A percentile compares a stretch with the other conserved stretches of the same genome.
Conservation (phyloP, 2,888 invertebrate species). For the Miltochrista miniata region DNA sequence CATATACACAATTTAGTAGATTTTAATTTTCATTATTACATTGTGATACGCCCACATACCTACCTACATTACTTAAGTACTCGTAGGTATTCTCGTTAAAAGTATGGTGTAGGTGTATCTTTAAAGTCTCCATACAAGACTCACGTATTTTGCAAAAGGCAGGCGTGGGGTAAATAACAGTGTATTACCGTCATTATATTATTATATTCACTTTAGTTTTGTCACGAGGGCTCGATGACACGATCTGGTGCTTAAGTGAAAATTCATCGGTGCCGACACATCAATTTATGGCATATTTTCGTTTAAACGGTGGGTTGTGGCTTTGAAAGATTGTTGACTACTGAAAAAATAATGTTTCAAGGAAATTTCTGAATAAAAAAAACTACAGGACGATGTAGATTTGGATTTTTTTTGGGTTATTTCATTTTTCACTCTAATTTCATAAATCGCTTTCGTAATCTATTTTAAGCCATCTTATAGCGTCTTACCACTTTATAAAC, state of each 20-base stretch:
- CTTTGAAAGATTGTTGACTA: too few species aligned
- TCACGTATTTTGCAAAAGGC: conserved; percentile 54
- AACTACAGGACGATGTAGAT: too few species aligned
- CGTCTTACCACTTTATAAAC: too few species aligned
- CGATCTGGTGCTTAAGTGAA: conserved; percentile 53
- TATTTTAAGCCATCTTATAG: too few species aligned
- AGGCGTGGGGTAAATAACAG: conserved; percentile 56
- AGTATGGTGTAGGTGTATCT: conserved; percentile 30
- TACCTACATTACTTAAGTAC: too few species aligned
- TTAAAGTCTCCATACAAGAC: conserved; percentile 28
- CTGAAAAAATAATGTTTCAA: too few species aligned
- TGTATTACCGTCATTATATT: conserved; percentile 63
- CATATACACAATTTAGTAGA: too few species aligned
- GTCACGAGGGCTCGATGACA: conserved; percentile 62
- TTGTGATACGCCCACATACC: conserved; percentile 23
- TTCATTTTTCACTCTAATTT: too few species aligned
- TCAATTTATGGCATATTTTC: conserved; percentile 22
- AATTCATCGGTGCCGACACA: conserved; percentile 37
- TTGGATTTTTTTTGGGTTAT: too few species aligned
- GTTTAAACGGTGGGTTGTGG: conserved; percentile 3
- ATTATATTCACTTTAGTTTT: conserved; percentile 71
- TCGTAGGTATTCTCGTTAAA: conserved; percentile 37
- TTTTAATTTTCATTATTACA: conserved; percentile 26
- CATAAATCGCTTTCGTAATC: too few species aligned
- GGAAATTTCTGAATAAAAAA: too few species aligned